Evolutionary conservation across 2,797 vertebrate species (phyloP).

Genomic region (Gallinago stenura): DNA sequence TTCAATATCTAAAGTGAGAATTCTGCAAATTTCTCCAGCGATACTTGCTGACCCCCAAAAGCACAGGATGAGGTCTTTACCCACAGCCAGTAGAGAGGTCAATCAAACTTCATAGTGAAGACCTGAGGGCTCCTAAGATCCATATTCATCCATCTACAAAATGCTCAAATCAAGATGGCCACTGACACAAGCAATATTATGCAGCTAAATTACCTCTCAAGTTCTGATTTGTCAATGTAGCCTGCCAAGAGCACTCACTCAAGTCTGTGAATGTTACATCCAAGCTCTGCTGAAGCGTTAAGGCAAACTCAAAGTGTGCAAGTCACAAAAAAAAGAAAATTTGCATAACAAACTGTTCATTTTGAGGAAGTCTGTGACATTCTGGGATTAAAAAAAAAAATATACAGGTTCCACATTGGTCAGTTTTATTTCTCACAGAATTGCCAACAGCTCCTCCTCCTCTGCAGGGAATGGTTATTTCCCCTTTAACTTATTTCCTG

Average conservation of each 20-base stretch:
- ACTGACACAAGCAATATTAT: not conserved
- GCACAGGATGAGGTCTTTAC: not conserved
- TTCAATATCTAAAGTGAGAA: not conserved
- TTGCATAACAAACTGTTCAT: conserved; percentile 17
- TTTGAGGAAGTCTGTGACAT: conserved; percentile 4
- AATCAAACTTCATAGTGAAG: not conserved
- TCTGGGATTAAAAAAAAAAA: not conserved
- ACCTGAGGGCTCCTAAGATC: not conserved
- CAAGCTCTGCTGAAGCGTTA: conserved; percentile 3
- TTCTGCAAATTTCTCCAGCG: not conserved
- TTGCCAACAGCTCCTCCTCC: not conserved
- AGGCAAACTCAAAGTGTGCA: not conserved
- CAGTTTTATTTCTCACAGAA: not conserved
- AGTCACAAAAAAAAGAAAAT: conserved; percentile 55
- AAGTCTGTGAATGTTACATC: conserved; percentile 39
- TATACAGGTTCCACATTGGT: not conserved
- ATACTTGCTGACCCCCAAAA: not conserved
- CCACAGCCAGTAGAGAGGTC: not conserved
- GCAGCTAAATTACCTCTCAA: not conserved
- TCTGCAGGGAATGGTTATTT: not conserved
- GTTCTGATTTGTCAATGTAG: not conserved
- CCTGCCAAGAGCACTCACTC: not conserved
- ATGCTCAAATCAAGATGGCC: not conserved
- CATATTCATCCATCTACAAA: not conserved
- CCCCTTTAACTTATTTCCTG: not conserved